Base-by-base conservation (phyloP, 2,888 invertebrate species). In the Coenonympha glycerion region DNA sequence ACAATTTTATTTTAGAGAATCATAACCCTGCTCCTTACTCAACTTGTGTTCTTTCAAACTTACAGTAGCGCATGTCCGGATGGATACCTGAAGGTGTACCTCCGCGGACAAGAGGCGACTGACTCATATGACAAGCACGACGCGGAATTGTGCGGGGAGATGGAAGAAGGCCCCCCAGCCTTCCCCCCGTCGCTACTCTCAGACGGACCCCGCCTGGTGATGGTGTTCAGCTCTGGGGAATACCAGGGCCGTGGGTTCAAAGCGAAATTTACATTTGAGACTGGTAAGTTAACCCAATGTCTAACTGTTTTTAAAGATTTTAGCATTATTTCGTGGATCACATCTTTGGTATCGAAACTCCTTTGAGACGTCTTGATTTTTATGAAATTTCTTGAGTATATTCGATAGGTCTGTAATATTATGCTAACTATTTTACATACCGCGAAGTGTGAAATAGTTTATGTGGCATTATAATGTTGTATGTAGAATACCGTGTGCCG, bases 181-280 rank as follows among this genome's bases (percentile, higher is more conserved):
- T 91, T 92, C 69, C 95, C 96, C n/a, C 90, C 91, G 47, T 90
- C 92, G 31, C 91, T 97, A 55, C 91, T 94, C 54, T 97, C 97
- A 46, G 95, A 96, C 75, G 97, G 97, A 1, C 97, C 98, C 3
- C 90, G 97, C 44, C 90, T 98, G 56, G 95, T 97, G 37, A 94
- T 98, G 92, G 95, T 97, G 42, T 97, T 98, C 82, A 96, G 96
- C 78, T 96, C 96, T 47, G 97, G 97, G 2, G 95, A 96, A 69
- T 88, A 93, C 49, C 95, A 94, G 79, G 98, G 97, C 6, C 89
- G 93, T 41, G 97, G 97, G 50, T 97, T 98, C 76, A 96, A 97
- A 76, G 95, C 95, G 62, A 91, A 91, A 79, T 96, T 93, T 76
- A 90, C 91, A 41, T 95, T 95, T 79, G 92, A 94, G 88, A 93